Conservation (phyloP, 2,797 vertebrate species). For the Ctenopoma kingsleyae region DNA sequence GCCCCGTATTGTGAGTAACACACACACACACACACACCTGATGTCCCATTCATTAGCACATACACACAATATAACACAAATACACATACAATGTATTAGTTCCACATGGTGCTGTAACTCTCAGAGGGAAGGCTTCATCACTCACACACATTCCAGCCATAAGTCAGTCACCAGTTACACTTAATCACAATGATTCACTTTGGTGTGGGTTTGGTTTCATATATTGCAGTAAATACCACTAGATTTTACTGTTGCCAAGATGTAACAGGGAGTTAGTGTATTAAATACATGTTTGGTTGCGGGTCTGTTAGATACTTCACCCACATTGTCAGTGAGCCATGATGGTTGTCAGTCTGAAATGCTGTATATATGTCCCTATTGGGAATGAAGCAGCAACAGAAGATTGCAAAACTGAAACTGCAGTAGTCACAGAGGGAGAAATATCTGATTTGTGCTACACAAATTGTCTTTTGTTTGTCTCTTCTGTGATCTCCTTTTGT, state of each 20-base stretch:
- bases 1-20: conserved; percentile 79
- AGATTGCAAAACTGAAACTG: conserved; percentile 7
- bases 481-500: conserved; percentile 1
- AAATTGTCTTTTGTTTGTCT: conserved; percentile 5
- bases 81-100: conserved; percentile 11
- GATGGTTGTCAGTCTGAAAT: conserved; percentile 36
- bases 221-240: conserved; percentile 38
- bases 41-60: conserved; percentile 12
- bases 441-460: conserved; percentile 10
- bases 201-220: conserved; percentile 48
- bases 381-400: conserved; percentile 22
- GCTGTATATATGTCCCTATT: conserved; percentile 5
- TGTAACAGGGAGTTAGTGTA: conserved; percentile 3
- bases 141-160: conserved; percentile 27
- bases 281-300: conserved; percentile 25
- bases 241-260: conserved; percentile 18
- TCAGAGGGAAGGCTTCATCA: conserved; percentile 23
- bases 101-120: conserved; percentile 32
- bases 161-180: conserved; percentile 37
- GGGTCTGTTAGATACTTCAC: conserved; percentile 32
- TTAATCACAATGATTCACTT: conserved; percentile 44
- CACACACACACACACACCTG: conserved; percentile 9
- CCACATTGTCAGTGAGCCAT: conserved; percentile 28
- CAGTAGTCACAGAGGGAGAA: conserved; percentile 8
- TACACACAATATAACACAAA: conserved; percentile 1